Conservation (phyloP, 2,888 invertebrate genomes). For the Drosophila dives region DNA sequence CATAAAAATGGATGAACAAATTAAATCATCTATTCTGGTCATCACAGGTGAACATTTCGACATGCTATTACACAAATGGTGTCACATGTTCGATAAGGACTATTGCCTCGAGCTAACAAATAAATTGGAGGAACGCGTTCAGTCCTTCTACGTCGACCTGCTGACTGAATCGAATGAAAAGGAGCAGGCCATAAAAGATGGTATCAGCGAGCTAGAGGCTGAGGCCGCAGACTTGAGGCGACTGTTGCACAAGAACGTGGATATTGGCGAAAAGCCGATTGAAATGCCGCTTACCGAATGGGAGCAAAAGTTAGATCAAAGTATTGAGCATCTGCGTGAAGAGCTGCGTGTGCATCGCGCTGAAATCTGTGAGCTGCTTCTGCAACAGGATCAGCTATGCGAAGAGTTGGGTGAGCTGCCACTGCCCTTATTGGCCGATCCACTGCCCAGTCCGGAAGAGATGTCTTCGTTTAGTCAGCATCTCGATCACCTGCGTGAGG, state of each 20-base stretch:
- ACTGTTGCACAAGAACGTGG: conserved; percentile 74
- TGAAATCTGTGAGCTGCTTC: conserved; percentile 84
- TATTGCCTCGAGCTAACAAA: conserved; percentile 73
- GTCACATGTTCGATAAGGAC: conserved; percentile 74
- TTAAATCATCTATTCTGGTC: conserved; percentile 60
- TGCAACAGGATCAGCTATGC: conserved; percentile 85
- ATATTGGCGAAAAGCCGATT: conserved; percentile 56
- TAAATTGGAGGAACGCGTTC: conserved; percentile 83
- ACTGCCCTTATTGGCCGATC: conserved; percentile 80
- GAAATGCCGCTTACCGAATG: conserved; percentile 85
- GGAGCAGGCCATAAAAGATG: conserved; percentile 86
- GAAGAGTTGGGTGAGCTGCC: conserved; percentile 81
- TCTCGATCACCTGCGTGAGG: conserved; percentile 87
- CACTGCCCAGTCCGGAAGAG: conserved; percentile 88
- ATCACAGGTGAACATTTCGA: conserved; percentile 71
- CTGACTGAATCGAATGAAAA: conserved; percentile 86
- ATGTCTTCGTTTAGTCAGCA: conserved; percentile 87
- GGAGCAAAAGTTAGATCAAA: conserved; percentile 87
- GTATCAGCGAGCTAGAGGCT: conserved; percentile 85
- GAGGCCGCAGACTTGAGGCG: conserved; percentile 80
- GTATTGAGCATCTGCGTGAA: conserved; percentile 87
- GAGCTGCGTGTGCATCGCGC: conserved; percentile 86
- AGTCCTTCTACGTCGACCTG: conserved; percentile 87
- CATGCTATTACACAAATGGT: conserved; percentile 76
- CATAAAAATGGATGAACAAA: conserved; percentile 35